Evolutionary conservation across 2,113 vertebrate genomes (phyloP).

Genomic region (Tragelaphus strepsiceros): DNA sequence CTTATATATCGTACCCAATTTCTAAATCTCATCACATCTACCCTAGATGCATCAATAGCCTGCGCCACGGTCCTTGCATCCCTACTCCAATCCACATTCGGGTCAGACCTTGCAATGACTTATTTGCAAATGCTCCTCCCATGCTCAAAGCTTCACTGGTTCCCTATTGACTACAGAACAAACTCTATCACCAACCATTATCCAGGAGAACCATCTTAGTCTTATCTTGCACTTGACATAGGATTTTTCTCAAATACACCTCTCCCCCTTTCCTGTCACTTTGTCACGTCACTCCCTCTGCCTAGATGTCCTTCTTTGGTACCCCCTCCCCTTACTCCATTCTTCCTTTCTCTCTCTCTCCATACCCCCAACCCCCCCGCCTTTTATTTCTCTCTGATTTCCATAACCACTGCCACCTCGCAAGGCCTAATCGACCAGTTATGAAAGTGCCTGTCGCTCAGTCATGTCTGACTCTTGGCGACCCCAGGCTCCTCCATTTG

Average conservation of each 20-base stretch:
- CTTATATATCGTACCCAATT: neutral
- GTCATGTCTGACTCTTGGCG: neutral
- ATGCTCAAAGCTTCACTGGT: neutral
- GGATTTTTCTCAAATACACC: neutral
- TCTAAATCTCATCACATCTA: neutral
- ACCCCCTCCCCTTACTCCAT: fast-evolving
- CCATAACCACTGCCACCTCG: neutral
- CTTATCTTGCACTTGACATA: neutral
- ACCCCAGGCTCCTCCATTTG: neutral
- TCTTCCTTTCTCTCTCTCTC: neutral
- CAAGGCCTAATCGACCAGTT: neutral
- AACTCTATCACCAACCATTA: neutral
- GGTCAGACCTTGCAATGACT: neutral
- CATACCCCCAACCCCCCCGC: fast-evolving
- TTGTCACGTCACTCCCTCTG: neutral
- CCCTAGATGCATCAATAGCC: neutral
- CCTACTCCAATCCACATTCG: too few species aligned
- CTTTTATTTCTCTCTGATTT: neutral
- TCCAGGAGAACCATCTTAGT: neutral
- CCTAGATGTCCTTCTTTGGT: neutral
- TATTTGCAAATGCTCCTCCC: neutral
- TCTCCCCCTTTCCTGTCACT: neutral
- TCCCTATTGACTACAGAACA: neutral
- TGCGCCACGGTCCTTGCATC: neutral
- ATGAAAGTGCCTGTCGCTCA: neutral